Percentiles rank a stretch among this genome's conserved stretches.
Evolutionary conservation across 2,888 invertebrate genomes (phyloP).

Genomic region (Limenitis camilla): DNA sequence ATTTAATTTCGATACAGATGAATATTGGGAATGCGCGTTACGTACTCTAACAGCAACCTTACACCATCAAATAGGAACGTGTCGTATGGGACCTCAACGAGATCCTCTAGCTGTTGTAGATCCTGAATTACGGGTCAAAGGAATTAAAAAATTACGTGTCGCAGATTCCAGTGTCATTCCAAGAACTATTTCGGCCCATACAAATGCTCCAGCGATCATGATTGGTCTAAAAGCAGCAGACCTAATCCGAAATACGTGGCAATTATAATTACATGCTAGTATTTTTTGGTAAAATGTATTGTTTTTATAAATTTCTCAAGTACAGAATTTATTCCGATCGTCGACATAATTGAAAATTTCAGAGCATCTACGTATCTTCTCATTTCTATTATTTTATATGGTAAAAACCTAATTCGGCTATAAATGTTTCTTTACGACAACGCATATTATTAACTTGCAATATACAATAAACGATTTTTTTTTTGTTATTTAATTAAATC

Average conservation of each 20-base stretch:
- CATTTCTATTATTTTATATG: too few species aligned
- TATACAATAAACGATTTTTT: too few species aligned
- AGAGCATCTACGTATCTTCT: too few species aligned
- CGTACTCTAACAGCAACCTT: conserved; percentile 75
- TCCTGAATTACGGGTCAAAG: conserved; percentile 76
- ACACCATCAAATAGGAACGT: conserved; percentile 80
- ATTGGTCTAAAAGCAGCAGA: conserved; percentile 83
- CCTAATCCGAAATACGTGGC: conserved; percentile 73
- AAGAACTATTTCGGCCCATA: conserved; percentile 77
- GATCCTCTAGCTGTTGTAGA: conserved; percentile 79
- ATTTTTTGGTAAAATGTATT: too few species aligned
- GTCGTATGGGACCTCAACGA: conserved; percentile 79
- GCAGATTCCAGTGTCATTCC: conserved; percentile 82
- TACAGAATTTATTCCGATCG: too few species aligned
- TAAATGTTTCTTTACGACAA: too few species aligned
- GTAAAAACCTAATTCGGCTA: too few species aligned
- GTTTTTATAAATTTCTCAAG: too few species aligned
- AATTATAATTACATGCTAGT: too few species aligned
- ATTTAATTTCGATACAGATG: conserved; percentile 71
- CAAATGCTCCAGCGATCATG: conserved; percentile 80
- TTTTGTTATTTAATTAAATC: too few species aligned
- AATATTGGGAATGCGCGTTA: conserved; percentile 82
- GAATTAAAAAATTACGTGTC: conserved; percentile 75
- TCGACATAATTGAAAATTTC: too few species aligned
- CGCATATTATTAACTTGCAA: too few species aligned